Evolutionary conservation across 2,113 vertebrate species (phyloP).

Genomic region (Xiphophorus couchianus): DNA sequence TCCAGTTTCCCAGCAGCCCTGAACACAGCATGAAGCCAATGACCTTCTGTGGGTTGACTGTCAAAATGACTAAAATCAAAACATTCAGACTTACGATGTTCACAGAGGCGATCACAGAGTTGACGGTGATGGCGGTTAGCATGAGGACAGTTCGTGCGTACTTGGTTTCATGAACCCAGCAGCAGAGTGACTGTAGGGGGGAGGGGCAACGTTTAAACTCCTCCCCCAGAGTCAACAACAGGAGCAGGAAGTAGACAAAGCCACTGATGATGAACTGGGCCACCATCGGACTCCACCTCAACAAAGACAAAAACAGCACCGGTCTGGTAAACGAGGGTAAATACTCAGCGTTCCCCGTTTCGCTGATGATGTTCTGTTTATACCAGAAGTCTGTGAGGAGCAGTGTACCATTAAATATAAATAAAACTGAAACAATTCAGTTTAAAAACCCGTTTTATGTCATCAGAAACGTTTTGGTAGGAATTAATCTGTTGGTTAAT

Average conservation of each 20-base stretch:
- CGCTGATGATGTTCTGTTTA: neutral
- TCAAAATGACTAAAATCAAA: neutral
- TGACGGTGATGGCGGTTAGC: conserved; percentile 88
- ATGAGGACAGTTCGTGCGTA: conserved; percentile 87
- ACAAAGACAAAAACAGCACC: neutral
- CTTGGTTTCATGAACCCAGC: conserved; percentile 93
- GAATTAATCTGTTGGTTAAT: no score
- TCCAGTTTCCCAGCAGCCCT: neutral
- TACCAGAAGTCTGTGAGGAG: no score
- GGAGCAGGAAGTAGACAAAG: conserved; percentile 83
- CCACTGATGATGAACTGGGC: conserved; percentile 86
- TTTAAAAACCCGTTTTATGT: no score
- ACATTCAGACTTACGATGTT: conserved; percentile 41
- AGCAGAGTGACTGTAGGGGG: conserved; percentile 88
- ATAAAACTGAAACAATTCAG: no score
- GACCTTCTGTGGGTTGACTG: neutral
- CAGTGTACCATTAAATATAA: no score
- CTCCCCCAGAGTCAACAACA: conserved; percentile 89
- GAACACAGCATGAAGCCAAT: neutral
- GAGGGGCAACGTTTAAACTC: conserved; percentile 90
- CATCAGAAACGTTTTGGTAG: no score
- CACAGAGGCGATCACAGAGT: conserved; percentile 84
- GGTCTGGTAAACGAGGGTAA: neutral
- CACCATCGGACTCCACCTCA: conserved; percentile 36
- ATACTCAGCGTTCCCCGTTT: neutral